Evolutionary conservation across 2,797 vertebrate species (phyloP).

Genomic region (Sciaenops ocellatus): DNA sequence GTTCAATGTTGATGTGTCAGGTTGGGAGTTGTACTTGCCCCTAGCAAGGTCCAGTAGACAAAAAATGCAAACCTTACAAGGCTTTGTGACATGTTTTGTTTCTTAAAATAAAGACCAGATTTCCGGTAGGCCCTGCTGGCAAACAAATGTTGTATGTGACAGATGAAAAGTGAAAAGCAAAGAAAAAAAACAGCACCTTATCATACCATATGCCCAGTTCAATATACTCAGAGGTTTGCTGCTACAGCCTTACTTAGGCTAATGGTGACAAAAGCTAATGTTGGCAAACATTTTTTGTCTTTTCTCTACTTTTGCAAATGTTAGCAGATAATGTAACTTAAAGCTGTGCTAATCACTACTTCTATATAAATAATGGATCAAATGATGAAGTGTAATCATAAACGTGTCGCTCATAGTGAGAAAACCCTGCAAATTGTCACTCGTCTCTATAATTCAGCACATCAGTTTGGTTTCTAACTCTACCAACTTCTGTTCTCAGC

Average conservation of each 20-base stretch:
- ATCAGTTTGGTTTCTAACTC: background rate
- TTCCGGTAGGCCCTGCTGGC: background rate
- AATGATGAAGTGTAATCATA: background rate
- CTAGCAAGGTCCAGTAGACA: conserved; percentile 49
- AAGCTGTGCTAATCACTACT: background rate
- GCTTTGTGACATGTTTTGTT: conserved; percentile 10
- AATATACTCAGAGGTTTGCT: background rate
- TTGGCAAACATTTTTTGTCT: background rate
- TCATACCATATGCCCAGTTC: background rate
- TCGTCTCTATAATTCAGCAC: background rate
- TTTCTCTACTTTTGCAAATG: background rate
- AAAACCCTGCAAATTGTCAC: background rate
- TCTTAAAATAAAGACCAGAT: background rate
- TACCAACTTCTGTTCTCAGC: background rate
- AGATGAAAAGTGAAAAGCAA: background rate
- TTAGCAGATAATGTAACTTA: background rate
- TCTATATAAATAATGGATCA: background rate
- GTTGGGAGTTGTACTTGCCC: conserved; percentile 40
- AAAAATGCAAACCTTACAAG: conserved; percentile 7
- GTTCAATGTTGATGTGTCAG: conserved; percentile 9
- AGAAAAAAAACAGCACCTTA: background rate
- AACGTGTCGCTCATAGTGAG: background rate
- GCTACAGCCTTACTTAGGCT: background rate
- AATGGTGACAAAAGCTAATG: no score
- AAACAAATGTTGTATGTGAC: background rate